A percentile compares a stretch with the other conserved stretches of the same genome.
phyloP scores from a whole-genome alignment of 1,140 invertebrate genomes.

The Neuroterus valhalla region DNA sequence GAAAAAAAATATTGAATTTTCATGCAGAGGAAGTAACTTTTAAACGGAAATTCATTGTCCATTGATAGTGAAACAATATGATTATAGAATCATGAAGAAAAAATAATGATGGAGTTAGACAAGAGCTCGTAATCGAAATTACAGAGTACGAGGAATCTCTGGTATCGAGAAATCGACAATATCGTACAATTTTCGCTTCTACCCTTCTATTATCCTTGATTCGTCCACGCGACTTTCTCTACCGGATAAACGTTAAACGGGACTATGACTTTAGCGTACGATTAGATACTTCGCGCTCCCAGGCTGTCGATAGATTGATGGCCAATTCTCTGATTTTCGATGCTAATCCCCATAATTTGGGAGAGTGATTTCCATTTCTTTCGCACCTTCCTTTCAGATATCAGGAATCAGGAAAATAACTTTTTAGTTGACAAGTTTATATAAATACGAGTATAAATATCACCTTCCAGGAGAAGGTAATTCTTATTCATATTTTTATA shows the following conservation, averaged over 20 bases:
- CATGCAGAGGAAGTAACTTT: background rate
- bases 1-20: background rate
- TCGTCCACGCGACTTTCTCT: slow-evolving; percentile 50
- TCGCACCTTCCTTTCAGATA: no score
- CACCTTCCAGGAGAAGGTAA: no score
- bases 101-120: background rate
- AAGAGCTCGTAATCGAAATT: background rate
- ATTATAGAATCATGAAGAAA: background rate
- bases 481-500: no score
- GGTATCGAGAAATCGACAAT: slow-evolving; percentile 8
- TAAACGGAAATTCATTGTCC: background rate
- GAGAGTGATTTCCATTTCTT: no score
- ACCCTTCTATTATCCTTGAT: slow-evolving; percentile 56
- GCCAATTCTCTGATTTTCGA: background rate
- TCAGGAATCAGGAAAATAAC: no score
- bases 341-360: background rate
- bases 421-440: no score
- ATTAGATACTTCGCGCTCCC: slow-evolving; percentile 48
- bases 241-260: slow-evolving; percentile 23
- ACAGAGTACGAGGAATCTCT: slow-evolving; percentile 1
- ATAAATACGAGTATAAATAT: no score
- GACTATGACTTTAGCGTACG: slow-evolving; percentile 34
- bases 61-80: slow-evolving; percentile 22
- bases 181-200: slow-evolving; percentile 37
- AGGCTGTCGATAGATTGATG: background rate